Percentiles rank a stretch among this genome's conserved stretches.
Evolutionary conservation across 2,888 invertebrate species (phyloP).

Genomic region (Ashinkailepas kermadecensis): DNA sequence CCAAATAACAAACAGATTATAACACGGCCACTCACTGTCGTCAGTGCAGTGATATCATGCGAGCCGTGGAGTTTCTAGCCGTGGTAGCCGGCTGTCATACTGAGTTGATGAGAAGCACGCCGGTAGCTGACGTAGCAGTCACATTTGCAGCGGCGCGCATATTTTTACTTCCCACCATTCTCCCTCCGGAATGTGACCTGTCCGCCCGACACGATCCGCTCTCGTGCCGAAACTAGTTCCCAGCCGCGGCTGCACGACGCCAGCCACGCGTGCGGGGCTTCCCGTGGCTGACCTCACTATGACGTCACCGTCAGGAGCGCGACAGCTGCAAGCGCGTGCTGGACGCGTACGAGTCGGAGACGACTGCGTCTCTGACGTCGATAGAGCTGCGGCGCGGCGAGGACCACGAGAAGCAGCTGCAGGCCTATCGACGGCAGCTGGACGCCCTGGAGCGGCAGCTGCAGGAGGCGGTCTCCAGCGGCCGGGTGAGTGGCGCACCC

Average conservation of each 20-base stretch:
- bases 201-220: background rate
- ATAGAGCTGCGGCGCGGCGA: slow-evolving; percentile 56
- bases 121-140: too few species aligned
- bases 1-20: too few species aligned
- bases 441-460: slow-evolving; percentile 37
- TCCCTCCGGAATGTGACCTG: background rate
- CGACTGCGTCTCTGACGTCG: slow-evolving; percentile 49
- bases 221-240: background rate
- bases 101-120: too few species aligned
- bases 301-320: slow-evolving; percentile 50
- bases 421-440: slow-evolving; percentile 54
- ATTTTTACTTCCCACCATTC: too few species aligned
- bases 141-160: too few species aligned
- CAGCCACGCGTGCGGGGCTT: background rate
- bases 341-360: slow-evolving; percentile 73
- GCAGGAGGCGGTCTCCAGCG: slow-evolving; percentile 14
- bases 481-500: slow-evolving; percentile 45
- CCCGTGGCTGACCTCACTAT: too few species aligned
- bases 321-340: slow-evolving; percentile 72
- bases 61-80: too few species aligned
- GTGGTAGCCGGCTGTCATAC: too few species aligned
- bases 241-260: background rate
- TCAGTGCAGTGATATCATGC: too few species aligned
- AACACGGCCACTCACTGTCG: too few species aligned
- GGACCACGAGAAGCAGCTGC: slow-evolving; percentile 62